Evolutionary conservation across 2,888 invertebrate species (phyloP), one percentile per base, ranked within the genome.

Genomic region (Sisyra nigra): DNA sequence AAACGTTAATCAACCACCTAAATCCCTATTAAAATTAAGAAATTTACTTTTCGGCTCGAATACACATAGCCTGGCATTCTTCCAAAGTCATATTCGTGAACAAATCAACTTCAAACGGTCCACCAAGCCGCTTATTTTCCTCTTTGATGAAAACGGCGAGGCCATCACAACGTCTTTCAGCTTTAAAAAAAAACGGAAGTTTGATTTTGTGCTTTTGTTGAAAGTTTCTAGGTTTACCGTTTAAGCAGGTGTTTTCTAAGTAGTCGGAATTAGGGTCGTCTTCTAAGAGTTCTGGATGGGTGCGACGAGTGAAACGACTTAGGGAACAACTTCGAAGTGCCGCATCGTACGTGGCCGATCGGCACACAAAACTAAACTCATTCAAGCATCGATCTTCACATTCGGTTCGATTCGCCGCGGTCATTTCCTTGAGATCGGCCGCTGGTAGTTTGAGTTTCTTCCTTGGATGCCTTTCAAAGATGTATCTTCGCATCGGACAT

Each of bases 341-440:
- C 0, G 80, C 73, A 57, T 89, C 86, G 54, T 77, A 91, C 1
- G 87, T 83, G 1, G 84, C 87, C 0, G 89, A 87, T 38, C 91
- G 77, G 54, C 91, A 91, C 3, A 87, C 82, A 56, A 89, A 87
- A 48, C 80, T 84, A 56, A 85, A 86, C 60, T 91, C 89, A 55
- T 85, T 86, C 46, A 91, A 61, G 56, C 91, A 91, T 57, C 83
- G 83, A 57, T 89, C 88, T 60, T 89, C 88, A 56, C 89, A 91
- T 54, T 89, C 89, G 3, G 84, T 87, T 47, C 88, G 70, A 60
- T 91, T 89, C 3, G 81, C 74, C 1, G 87, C 85, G 52, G 80
- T 80, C 48, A 86, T 77, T 65, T 89, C 88, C 59, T 88, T 88
- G 39, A 85, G 69, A 56, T 87, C 87, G 5, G 83, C 79, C 33